Evolutionary conservation across 2,113 vertebrate species (phyloP), one percentile per base, ranked within the genome.

Genomic region (Hirundichthys speculiger): DNA sequence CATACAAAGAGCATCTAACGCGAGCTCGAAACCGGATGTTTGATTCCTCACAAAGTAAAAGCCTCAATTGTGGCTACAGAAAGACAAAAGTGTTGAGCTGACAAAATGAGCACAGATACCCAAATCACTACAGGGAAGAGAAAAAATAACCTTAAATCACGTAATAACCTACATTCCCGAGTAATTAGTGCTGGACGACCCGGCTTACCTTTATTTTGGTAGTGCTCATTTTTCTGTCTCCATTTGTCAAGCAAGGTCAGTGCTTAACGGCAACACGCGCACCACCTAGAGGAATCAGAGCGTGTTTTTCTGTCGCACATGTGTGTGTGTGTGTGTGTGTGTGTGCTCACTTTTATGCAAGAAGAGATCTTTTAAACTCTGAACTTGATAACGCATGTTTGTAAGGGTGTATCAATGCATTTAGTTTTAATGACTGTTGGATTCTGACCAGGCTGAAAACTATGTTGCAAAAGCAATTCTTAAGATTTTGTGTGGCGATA

Each of bases 1-100:
- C 69, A 69, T 88, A 91, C 89, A 90, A 92, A 90, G 86, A 80
- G 69, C 75, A n/a, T 51, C 3, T 16, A 8, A 27, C 67, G 0
- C 0, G 4, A 20, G 11, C 27, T 6, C 49, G 19, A 0, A 40
- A 3, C 27, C 79, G 79, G 85, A 81, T 4, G 22, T 1, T 0
- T 0, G 0, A 1, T 10, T 4, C 2, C 1, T 66, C 1, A 19
- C 59, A 85, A 62, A 85, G 51, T 80, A 88, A 84, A 50, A 71
- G 69, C 22, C 0, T 13, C 0, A 0, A 1, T 10, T 43, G 4
- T 12, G 15, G 16, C 14, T 1, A 1, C 8, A 13, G 18, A 12
- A 13, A 55, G n/a, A 9, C 0, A 22, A 16, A 20, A 8, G 24
- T 10, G 41, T 8, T 5, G 15, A 4, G 16, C 49, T 0, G 7